These are phyloP conservation scores for Habrosyne pyritoides DNA, from an alignment of 2,888 invertebrate species.

Conservation along the genomic window DNA sequence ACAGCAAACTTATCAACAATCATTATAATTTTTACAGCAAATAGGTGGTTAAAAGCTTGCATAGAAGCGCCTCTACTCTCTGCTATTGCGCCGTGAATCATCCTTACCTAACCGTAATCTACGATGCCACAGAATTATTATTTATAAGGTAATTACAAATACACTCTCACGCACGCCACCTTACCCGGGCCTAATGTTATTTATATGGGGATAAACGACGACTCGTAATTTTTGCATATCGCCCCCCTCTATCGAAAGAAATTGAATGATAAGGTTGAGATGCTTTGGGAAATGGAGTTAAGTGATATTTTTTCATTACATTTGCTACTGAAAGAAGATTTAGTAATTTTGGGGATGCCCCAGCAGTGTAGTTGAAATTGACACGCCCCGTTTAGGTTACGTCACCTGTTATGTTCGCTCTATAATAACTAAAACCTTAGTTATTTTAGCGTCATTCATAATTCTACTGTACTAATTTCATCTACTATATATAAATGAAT, in stretches of 20 bases:
- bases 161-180: constrained; percentile 76
- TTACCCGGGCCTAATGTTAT: constrained; percentile 71
- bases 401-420: too few species aligned
- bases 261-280: constrained; percentile 71
- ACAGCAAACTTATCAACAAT: too few species aligned
- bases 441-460: too few species aligned
- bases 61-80: background rate
- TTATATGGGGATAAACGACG: constrained; percentile 78
- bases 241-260: constrained; percentile 59
- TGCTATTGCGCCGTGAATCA: constrained; percentile 70
- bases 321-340: background rate
- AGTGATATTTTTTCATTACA: background rate
- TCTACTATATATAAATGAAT: too few species aligned
- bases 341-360: background rate
- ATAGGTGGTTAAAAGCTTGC: too few species aligned
- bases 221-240: constrained; percentile 79
- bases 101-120: constrained; percentile 74
- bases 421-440: too few species aligned
- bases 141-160: constrained; percentile 83
- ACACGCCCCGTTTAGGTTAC: too few species aligned
- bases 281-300: background rate
- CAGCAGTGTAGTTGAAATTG: background rate
- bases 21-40: too few species aligned
- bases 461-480: too few species aligned
- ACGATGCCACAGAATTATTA: constrained; percentile 75